Evolutionary conservation across 2,888 invertebrate genomes (phyloP), one percentile per base, ranked within the genome.

Genomic region (Dryococelus australis): DNA sequence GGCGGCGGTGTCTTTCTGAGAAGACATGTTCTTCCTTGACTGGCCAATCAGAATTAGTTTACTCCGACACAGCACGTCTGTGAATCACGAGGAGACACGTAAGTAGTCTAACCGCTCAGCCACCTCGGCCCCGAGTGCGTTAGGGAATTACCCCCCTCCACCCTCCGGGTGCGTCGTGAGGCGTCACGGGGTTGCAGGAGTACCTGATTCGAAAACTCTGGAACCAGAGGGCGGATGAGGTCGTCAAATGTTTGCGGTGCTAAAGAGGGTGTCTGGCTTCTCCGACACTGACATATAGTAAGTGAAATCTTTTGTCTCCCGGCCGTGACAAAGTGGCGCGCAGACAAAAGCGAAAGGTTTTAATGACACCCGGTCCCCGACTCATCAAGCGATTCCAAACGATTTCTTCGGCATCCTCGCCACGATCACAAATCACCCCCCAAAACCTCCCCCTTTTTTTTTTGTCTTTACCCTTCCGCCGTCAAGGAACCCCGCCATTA

Each of bases 321-420:
- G 27, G 20, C 24, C 28, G 35, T 83, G 83, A 83, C 83, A 83
- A 83, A 83, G 83, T 35, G 35, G 43, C 83, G 83, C 83, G 43
- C 35, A 35, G 83, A 83, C 83, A 83, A 28, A 43, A 35, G 83
- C 83, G 83, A 83, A 83, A 65, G 65, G 65, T 28, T 83, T 83
- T 83, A 83, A 83, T 83, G 83, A 83, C 83, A 43, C 83, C 83
- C 83, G 43, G 83, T 1, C 28, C 43, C 43, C 83, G 28, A 35
- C 83, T 35, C 83, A 83, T 83, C 83, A 83, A 83, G 83, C 43
- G 43, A 83, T 83, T 83, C 83, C 83, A 83, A 83, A 83, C 83
- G 83, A 83, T 83, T 83, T 83, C 83, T 83, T 43, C 43, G 83
- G 43, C 28, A 83, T 83, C 43, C 83, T 80, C 24, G 24, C 35